phyloP scores from a whole-genome alignment of 2,113 vertebrate genomes.

The Brevimyrus niger region DNA sequence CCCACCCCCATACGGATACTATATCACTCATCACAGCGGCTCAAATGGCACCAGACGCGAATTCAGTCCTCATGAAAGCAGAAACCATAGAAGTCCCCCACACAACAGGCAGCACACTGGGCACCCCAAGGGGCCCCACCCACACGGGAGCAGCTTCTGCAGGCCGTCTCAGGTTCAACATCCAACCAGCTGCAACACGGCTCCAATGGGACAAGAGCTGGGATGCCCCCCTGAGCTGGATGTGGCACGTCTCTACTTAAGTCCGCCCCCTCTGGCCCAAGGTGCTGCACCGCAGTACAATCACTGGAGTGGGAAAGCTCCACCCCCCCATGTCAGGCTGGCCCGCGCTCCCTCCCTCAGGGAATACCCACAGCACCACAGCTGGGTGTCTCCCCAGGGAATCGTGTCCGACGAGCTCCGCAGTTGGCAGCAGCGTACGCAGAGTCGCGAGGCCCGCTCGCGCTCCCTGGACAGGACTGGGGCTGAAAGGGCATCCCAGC shows the following conservation, averaged over 20 bases:
- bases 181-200: neutral
- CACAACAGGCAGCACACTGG: slow-evolving; percentile 40
- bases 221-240: slow-evolving; percentile 37
- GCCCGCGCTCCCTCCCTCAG: slow-evolving; percentile 68
- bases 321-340: slow-evolving; percentile 61
- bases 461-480: slow-evolving; percentile 58
- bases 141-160: slow-evolving; percentile 4
- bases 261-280: slow-evolving; percentile 33
- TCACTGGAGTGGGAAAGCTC: slow-evolving; percentile 41
- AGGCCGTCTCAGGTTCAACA: slow-evolving; percentile 26
- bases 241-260: slow-evolving; percentile 47
- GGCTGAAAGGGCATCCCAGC: slow-evolving; percentile 45
- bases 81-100: neutral
- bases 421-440: slow-evolving; percentile 74
- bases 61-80: neutral
- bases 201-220: slow-evolving; percentile 12
- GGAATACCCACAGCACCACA: slow-evolving; percentile 59
- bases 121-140: slow-evolving; percentile 3
- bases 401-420: slow-evolving; percentile 72
- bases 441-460: slow-evolving; percentile 47
- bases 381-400: slow-evolving; percentile 59
- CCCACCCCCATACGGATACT: slow-evolving; percentile 61
- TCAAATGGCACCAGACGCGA: slow-evolving; percentile 9
- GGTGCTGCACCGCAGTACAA: slow-evolving; percentile 29
- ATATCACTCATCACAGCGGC: slow-evolving; percentile 30